Base-by-base conservation (phyloP, 1,140 invertebrate species). In the Oscheius sp. region DNA sequence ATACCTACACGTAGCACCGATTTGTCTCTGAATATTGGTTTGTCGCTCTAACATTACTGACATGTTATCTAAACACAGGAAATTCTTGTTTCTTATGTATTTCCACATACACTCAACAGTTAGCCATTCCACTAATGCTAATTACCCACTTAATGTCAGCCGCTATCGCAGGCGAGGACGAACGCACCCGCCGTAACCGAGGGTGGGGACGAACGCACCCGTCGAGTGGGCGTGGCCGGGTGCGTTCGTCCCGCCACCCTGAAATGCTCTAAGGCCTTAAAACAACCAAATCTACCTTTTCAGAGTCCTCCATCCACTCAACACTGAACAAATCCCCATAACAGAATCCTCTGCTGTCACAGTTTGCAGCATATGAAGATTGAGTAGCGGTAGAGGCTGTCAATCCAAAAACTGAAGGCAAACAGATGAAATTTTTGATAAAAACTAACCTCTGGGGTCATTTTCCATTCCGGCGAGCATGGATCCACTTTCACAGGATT, bases 401-500 rank as follows among this genome's bases (percentile, higher is more conserved):
- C n/a, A 88, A 87, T 13, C 87, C 89, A 84, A 87, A 89, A 59
- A 90, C 89, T 89, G 80, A 32, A 75, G 80, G n/a, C n/a, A n/a
- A n/a, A n/a, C 58, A 62, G 29, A 35, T 67, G 13, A 3, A 31
- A 29, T 32, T 13, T 67, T 61, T 46, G 35, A 3, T 42, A 68
- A 34, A 67, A 65, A 84, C 84, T 81, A 82, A 89, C 88, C 86
- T 80, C 88, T 88, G 52, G 87, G 85, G 76, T 89, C 81, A 28
- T 85, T 83, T 0, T 87, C 85, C 7, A 90, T 81, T 62, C 86
- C 83, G 46, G 87, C 79, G 82, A 90, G 90, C 88, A 90, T 89
- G 0, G 89, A 89, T 3, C 89, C 89, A 36, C 88, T 88, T 80
- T 89, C 87, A 83, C 89, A 90, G n/a, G 89, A 87, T 81, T 90